Evolutionary conservation across 2,113 vertebrate species (phyloP), one percentile per base, ranked within the genome.

Genomic region (Eurystomus gularis): DNA sequence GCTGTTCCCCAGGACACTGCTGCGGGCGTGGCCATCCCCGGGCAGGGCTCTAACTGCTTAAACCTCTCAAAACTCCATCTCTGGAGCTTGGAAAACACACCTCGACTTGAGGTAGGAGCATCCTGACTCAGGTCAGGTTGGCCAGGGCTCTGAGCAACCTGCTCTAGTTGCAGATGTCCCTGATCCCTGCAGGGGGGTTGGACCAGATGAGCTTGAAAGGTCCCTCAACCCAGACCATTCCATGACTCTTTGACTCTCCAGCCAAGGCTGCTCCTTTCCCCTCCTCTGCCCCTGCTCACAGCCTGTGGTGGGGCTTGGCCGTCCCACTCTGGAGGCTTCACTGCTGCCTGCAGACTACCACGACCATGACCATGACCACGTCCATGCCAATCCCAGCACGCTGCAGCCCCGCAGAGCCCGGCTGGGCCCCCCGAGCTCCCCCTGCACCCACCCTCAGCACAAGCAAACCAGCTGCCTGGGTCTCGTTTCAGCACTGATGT

Each of bases 371-470:
- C 39, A 20, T 28, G 0, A 29, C 16, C 31, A 0, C 4, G 21
- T 11, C 37, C 25, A 2, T 10, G 2, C 37, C 5, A 25, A 13
- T 7, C 73, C 82, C 66, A 28, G 46, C 35, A 12, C 31, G 1
- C 14, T 2, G 2, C 51, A 37, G 13, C 51, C 60, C 40, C 7
- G 1, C 42, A 3, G 49, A 48, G 28, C 52, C 37, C 4, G 0
- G 49, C 26, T 6, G 18, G 31, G 6, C 5, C 57, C 52, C 37
- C 16, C 12, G 17, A 40, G 17, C 37, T 2, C 48, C 42, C 69
- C 65, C 0, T 0, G n/a, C 61, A 26, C 37, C 18, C 39, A 13
- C 7, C 23, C 71, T 29, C 2, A 0, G 39, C 21, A 1, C 12
- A 6, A 16, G 46, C 40, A 52, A 61, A 37, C 9, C 5, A 1